Evolutionary conservation across 2,113 vertebrate species (phyloP).

Genomic region (Toxotes jaculatrix): DNA sequence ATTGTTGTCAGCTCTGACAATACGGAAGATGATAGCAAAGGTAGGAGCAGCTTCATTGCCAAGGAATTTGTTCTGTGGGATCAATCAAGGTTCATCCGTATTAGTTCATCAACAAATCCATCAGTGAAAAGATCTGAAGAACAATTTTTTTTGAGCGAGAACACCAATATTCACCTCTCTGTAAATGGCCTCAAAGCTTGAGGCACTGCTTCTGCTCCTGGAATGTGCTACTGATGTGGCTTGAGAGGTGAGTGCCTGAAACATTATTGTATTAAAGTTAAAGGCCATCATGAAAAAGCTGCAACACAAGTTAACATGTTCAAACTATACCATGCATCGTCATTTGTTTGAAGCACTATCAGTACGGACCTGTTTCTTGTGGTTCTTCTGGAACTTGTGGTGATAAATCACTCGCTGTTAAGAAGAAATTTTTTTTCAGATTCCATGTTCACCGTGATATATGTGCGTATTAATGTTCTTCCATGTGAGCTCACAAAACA

Average conservation of each 20-base stretch:
- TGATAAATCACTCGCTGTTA: slow-evolving; percentile 39
- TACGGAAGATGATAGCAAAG: slow-evolving; percentile 73
- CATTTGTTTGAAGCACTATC: neutral
- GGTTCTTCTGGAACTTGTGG: slow-evolving; percentile 58
- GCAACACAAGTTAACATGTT: neutral
- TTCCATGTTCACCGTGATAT: neutral
- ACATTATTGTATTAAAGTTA: neutral
- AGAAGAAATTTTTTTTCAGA: slow-evolving; percentile 31
- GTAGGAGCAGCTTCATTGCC: slow-evolving; percentile 64
- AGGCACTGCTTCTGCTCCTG: slow-evolving; percentile 64
- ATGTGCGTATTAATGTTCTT: neutral
- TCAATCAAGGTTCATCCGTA: neutral
- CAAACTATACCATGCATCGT: neutral
- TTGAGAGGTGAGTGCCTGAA: slow-evolving; percentile 33
- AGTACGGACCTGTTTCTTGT: slow-evolving; percentile 61
- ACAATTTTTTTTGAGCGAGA: neutral
- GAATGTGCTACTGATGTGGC: slow-evolving; percentile 16
- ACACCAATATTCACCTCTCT: slow-evolving; percentile 57
- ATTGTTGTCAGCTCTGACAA: slow-evolving; percentile 73
- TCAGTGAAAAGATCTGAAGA: neutral
- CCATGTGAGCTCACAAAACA: neutral
- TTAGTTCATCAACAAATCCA: neutral
- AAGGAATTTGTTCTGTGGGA: slow-evolving; percentile 76
- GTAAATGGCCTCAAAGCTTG: slow-evolving; percentile 73
- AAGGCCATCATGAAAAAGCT: neutral